Evolutionary conservation across 2,888 invertebrate species (phyloP).

Genomic region (Amphipyra berbera): DNA sequence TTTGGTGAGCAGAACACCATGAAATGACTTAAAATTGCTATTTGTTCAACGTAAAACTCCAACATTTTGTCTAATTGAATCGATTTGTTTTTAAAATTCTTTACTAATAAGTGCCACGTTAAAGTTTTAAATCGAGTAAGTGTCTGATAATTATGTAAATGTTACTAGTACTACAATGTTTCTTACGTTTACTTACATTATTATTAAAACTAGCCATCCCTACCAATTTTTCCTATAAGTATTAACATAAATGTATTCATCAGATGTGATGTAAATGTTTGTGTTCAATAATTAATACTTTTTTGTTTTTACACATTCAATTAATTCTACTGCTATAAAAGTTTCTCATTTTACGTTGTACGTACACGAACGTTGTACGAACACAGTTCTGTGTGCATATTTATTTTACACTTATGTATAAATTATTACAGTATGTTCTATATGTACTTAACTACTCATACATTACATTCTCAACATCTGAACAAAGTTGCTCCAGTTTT

Average conservation of each 20-base stretch:
- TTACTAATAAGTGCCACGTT: slow-evolving; percentile 55
- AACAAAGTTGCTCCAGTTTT: slow-evolving; percentile 23
- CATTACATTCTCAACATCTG: background rate
- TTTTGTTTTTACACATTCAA: slow-evolving; percentile 6
- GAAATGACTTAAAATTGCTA: slow-evolving; percentile 53
- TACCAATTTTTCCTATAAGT: background rate
- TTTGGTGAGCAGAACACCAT: slow-evolving; percentile 43
- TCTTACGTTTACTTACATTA: slow-evolving; percentile 15
- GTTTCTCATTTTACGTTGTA: too few relatives aligned
- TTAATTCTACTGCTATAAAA: too few relatives aligned
- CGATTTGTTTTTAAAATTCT: slow-evolving; percentile 37
- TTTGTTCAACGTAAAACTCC: slow-evolving; percentile 27
- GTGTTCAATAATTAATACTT: background rate
- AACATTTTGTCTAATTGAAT: slow-evolving; percentile 26
- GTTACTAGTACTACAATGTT: slow-evolving; percentile 28
- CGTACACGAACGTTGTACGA: too few relatives aligned
- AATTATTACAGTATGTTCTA: too few relatives aligned
- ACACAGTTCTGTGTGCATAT: too few relatives aligned
- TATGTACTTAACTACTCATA: too few relatives aligned
- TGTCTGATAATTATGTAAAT: slow-evolving; percentile 55
- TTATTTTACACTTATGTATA: too few relatives aligned
- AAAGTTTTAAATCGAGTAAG: slow-evolving; percentile 40
- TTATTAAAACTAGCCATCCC: slow-evolving; percentile 3
- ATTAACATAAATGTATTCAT: background rate
- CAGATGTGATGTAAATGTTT: background rate